Evolutionary conservation across 2,888 invertebrate species (phyloP), one percentile per base, ranked within the genome.

Genomic region (Abrostola tripartita): DNA sequence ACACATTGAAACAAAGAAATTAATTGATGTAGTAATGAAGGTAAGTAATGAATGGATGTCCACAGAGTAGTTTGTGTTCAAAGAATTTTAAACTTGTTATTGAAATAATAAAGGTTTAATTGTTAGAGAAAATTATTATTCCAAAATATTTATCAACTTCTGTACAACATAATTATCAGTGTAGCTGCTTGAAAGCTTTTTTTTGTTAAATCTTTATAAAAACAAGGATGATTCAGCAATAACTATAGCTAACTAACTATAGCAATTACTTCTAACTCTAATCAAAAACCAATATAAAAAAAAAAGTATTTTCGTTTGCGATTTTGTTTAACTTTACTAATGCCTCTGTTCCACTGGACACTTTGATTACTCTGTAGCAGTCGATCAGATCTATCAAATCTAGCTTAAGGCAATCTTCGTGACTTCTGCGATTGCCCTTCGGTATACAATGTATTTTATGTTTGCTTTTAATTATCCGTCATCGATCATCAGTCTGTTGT

Each of bases 1-100:
- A 93, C 94, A 90, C 88, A 85, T 89, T 87, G 90, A 89, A 92
- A 94, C 94, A 93, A 93, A 93, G 92, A 92, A 89, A 93, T 92
- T 93, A 93, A 94, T 93, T 91, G 93, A 93, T 90, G 91, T 92
- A 86, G 88, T 90, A 93, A 92, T 92, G 92, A 90, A 87, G 86
- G 85, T 84, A 85, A 88, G 86, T 91, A 90, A 93, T 92, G 91
- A 92, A 91, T 90, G 87, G 81, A 81, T 75, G 55, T 53, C 59
- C 56, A 68, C 66, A 90, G 91, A 79, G 82, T 82, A 85, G 79
- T 51, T 57, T 52, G 5, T 0, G 5, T 37, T 35, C 57, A 71
- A 74, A 87, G 83, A 87, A 73, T 52, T 11, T 7, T 10, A 5
- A n/a, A n/a, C n/a, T 50, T 6, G 6, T 47, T 7, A n/a, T n/a